Evolutionary conservation across 2,888 invertebrate genomes (phyloP), one percentile per base, ranked within the genome.

Genomic region (Andrena marginata): DNA sequence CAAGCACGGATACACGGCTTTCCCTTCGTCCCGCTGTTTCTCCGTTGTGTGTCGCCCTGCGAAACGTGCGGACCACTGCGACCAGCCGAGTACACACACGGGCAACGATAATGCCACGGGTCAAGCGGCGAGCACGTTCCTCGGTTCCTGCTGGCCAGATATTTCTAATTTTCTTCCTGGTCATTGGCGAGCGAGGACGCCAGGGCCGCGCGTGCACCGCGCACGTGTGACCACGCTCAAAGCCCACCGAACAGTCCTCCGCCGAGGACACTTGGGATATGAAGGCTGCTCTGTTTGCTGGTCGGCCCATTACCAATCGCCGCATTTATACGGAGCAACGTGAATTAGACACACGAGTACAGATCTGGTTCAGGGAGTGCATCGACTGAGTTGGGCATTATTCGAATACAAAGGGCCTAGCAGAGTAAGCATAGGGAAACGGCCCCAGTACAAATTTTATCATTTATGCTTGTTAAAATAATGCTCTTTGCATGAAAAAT

Each of bases 151-250:
- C 79, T 82, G 86, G 79, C 84, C 89, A 85, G 86, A 91, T 89
- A 89, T 89, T 88, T 87, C 87, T 88, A 87, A 91, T 91, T 90
- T 88, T 84, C 89, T 85, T 77, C 76, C 73, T 74, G 76, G 86
- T 77, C 76, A 80, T 76, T 60, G 80, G 76, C 63, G 59, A 73
- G 13, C 64, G 56, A 20, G 60, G 51, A 48, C 23, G 54, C 49
- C 56, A 54, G 42, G 49, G 68, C 56, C 56, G 16, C 49, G 67
- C 48, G 51, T 70, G 75, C 74, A 75, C 79, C 35, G 51, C 68
- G 75, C 74, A 75, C 79, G 85, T 81, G 75, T 77, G 64, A 49
- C 62, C 29, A 49, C 59, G 51, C 33, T 48, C 56, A 8, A 3
- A 10, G 20, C 67, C 33, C 20, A 23, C 26, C 13, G 4, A 60